Percentiles rank a stretch among this genome's conserved stretches.
These are phyloP conservation scores for Gallinago media DNA, from an alignment of 2,113 vertebrate genomes.

Conservation along the genomic window DNA sequence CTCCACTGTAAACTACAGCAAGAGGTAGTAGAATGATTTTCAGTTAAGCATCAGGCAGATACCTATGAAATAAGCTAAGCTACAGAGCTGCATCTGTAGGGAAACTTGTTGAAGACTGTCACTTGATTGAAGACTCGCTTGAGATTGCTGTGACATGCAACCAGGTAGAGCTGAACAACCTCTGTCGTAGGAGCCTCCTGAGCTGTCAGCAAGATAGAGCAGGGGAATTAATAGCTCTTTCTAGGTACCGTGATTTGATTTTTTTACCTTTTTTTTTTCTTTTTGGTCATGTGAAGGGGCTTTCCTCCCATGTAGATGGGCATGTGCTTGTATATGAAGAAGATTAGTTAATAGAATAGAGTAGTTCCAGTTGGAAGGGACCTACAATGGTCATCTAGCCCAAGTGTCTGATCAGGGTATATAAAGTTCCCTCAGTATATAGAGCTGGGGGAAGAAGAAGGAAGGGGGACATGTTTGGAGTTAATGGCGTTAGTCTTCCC, in stretches of 20 bases:
- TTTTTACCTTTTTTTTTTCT: neutral
- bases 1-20: neutral
- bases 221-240: neutral
- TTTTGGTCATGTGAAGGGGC: neutral
- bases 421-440: neutral
- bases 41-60: neutral
- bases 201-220: neutral
- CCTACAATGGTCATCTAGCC: neutral
- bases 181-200: neutral
- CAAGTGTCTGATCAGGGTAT: neutral
- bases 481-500: neutral
- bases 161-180: neutral
- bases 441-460: neutral
- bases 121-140: neutral
- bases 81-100: neutral
- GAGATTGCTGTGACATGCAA: neutral
- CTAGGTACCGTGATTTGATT: neutral
- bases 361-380: neutral
- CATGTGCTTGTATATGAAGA: neutral
- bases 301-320: neutral
- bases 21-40: neutral
- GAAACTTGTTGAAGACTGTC: neutral
- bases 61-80: neutral
- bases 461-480: neutral
- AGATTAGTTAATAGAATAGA: neutral